Evolutionary conservation across 2,113 vertebrate species (phyloP).

Genomic region (Rousettus leschenaultii): DNA sequence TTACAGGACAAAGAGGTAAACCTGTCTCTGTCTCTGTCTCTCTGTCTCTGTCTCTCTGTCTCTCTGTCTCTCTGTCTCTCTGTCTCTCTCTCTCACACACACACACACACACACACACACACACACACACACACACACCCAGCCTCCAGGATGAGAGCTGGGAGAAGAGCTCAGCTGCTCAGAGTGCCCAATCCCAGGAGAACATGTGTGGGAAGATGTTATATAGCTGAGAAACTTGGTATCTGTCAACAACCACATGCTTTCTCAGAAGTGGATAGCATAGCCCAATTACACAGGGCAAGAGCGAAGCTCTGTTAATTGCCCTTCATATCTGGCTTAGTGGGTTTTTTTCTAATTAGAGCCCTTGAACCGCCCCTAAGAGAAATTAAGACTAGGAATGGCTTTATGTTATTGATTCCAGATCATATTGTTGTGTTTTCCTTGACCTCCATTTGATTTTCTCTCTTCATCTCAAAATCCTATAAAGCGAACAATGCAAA

Average conservation of each 20-base stretch:
- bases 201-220: background rate
- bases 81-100: background rate
- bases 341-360: background rate
- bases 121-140: background rate
- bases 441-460: background rate
- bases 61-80: background rate
- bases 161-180: background rate
- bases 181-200: background rate
- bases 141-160: background rate
- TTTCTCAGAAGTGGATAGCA: background rate
- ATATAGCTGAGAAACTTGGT: background rate
- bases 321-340: background rate
- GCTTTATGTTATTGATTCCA: background rate
- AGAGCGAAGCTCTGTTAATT: background rate
- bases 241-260: background rate
- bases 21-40: background rate
- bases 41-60: background rate
- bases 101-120: background rate
- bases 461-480: constrained; percentile 37
- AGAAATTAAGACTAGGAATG: background rate
- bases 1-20: background rate
- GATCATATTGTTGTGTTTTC: background rate
- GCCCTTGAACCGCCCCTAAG: background rate
- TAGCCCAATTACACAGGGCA: background rate
- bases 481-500: background rate